These are phyloP conservation scores for Magallana ariakensis DNA, from an alignment of 1,140 invertebrate species.

Conservation along the genomic window DNA sequence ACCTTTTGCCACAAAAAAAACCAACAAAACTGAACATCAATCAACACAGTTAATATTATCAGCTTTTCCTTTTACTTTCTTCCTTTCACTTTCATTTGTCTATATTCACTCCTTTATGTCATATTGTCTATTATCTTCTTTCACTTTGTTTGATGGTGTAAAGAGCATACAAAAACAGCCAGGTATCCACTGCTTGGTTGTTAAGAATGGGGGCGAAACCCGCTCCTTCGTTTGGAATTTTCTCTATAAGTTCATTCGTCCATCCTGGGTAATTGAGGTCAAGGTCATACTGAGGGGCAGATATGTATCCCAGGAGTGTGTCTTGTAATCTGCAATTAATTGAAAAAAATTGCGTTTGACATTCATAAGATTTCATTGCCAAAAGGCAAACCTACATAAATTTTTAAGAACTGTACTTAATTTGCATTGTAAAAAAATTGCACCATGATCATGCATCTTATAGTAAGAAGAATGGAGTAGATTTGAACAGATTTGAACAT, in stretches of 20 bases:
- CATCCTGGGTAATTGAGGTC: slow-evolving; percentile 47
- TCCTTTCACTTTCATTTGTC: neutral
- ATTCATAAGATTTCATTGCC: too few species aligned
- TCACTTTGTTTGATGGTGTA: slow-evolving; percentile 18
- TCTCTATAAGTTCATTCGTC: neutral
- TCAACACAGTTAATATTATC: too few species aligned
- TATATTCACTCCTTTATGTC: too few species aligned
- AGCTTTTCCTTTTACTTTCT: neutral
- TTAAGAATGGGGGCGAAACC: neutral
- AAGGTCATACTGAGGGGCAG: slow-evolving; percentile 30
- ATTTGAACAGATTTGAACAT: too few species aligned
- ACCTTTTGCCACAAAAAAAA: too few species aligned
- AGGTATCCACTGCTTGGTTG: slow-evolving; percentile 28
- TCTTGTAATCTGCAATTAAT: slow-evolving; percentile 29
- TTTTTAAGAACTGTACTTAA: too few species aligned
- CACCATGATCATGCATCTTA: neutral
- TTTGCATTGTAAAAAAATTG: too few species aligned
- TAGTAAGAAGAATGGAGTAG: too few species aligned
- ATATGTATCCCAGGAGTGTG: slow-evolving; percentile 30
- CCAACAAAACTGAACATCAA: too few species aligned
- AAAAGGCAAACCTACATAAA: too few species aligned
- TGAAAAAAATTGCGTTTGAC: too few species aligned
- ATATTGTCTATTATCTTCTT: neutral
- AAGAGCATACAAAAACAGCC: slow-evolving; percentile 38
- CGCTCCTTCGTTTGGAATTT: slow-evolving; percentile 34